Evolutionary conservation across 2,113 vertebrate species (phyloP).

Genomic region (Charadrius vociferus): DNA sequence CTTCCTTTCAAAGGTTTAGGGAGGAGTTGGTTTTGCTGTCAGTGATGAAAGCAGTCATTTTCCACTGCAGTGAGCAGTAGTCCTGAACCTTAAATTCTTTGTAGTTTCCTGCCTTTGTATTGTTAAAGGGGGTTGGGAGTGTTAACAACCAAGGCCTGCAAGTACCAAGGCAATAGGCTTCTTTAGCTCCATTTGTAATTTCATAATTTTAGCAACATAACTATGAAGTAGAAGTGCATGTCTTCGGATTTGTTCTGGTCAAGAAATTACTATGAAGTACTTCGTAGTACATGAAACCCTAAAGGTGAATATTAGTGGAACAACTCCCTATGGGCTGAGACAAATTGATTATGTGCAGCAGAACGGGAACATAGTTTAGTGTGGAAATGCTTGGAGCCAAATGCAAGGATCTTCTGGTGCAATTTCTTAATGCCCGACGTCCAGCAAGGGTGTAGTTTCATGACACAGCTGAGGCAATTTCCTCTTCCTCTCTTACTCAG

Average conservation of each 20-base stretch:
- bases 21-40: background rate
- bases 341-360: background rate
- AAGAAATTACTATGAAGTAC: background rate
- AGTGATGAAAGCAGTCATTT: background rate
- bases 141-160: background rate
- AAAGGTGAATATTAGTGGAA: background rate
- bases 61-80: background rate
- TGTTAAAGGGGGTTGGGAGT: background rate
- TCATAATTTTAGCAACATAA: background rate
- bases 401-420: background rate
- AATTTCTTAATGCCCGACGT: background rate
- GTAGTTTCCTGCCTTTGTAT: constrained; percentile 17
- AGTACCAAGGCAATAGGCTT: background rate
- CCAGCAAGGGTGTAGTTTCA: background rate
- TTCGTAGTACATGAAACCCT: background rate
- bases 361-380: background rate
- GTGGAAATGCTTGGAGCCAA: background rate
- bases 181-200: background rate
- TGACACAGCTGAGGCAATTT: background rate
- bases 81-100: background rate
- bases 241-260: background rate
- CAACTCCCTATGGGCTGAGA: background rate
- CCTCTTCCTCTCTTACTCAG: background rate
- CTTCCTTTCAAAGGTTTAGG: background rate
- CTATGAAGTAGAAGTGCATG: background rate